These are phyloP conservation scores for Syngnathus floridae DNA, from an alignment of 2,113 vertebrate genomes.

Conservation along the genomic window DNA sequence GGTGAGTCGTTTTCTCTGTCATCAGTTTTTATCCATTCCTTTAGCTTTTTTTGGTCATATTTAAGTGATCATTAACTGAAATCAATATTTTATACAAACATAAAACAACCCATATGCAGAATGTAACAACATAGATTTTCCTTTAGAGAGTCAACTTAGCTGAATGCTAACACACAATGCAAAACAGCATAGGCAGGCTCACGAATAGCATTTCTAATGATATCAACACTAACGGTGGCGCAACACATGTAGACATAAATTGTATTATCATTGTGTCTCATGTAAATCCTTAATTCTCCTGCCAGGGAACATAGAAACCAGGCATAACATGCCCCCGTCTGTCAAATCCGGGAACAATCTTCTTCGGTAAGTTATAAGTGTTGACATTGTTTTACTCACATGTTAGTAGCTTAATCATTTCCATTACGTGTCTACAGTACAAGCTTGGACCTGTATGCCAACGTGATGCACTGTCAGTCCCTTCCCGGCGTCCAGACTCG, in stretches of 20 bases:
- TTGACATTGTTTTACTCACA: neutral
- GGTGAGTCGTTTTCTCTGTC: slow-evolving; percentile 57
- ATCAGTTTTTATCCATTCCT: neutral
- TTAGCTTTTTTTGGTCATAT: neutral
- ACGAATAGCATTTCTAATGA: neutral
- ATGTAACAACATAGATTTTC: neutral
- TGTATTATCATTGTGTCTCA: neutral
- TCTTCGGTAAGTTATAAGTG: slow-evolving; percentile 74
- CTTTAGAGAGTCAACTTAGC: neutral
- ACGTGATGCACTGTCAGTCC: too few relatives aligned
- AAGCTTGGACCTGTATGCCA: too few relatives aligned
- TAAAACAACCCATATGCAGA: neutral
- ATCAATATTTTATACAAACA: neutral
- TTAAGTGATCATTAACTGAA: neutral
- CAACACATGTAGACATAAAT: too few relatives aligned
- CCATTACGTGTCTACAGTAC: slow-evolving; percentile 65
- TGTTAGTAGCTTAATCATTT: neutral
- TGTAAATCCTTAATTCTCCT: slow-evolving; percentile 8
- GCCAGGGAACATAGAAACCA: slow-evolving; percentile 89
- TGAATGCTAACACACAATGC: neutral
- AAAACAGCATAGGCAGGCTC: neutral
- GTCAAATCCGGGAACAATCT: slow-evolving; percentile 88
- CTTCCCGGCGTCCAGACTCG: too few relatives aligned
- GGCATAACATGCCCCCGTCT: slow-evolving; percentile 81
- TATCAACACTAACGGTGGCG: neutral